Conservation (phyloP, 2,113 vertebrate genomes). For the Cryptoleucopteryx plumbea region DNA sequence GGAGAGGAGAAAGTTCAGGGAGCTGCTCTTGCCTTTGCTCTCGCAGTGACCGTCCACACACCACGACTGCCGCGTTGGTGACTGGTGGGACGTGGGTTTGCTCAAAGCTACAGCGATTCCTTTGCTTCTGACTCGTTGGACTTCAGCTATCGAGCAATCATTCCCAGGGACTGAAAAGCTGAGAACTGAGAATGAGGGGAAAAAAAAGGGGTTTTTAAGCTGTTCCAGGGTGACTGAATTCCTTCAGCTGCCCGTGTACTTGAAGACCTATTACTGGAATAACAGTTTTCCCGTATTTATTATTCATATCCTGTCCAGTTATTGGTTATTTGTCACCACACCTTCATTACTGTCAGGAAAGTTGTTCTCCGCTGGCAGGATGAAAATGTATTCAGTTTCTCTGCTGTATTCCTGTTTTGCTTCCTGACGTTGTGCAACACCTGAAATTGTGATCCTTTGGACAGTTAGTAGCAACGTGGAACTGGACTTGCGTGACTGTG, state of each 20-base stretch:
- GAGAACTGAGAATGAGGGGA: neutral
- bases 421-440: neutral
- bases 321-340: conserved; percentile 38
- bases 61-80: rapidly evolving
- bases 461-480: neutral
- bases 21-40: neutral
- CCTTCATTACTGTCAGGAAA: neutral
- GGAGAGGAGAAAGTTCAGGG: conserved; percentile 38
- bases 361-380: neutral
- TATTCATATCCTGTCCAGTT: conserved; percentile 19
- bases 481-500: neutral
- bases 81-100: neutral
- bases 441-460: neutral
- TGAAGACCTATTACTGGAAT: conserved; percentile 32
- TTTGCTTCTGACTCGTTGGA: neutral
- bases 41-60: neutral
- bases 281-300: neutral
- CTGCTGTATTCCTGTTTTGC: neutral
- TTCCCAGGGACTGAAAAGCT: neutral
- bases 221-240: neutral
- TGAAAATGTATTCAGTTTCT: neutral
- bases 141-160: neutral
- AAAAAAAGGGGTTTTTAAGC: neutral
- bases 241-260: neutral
- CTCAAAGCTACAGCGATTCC: neutral